Conservation (phyloP, 2,888 invertebrate species). For the Caenorhabditis becei region DNA sequence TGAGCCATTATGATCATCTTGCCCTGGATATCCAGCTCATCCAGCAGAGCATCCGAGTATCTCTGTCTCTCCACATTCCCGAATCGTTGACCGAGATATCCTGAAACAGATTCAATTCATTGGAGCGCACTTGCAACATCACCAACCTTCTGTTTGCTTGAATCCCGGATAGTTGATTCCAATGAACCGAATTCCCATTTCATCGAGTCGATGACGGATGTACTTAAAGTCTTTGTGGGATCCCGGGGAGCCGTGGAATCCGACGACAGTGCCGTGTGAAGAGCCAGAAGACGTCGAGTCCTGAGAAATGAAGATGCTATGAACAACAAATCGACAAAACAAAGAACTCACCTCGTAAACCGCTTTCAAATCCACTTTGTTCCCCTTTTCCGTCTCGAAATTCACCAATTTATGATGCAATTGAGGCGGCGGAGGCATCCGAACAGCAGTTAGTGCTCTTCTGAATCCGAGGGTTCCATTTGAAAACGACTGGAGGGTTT, state of each 20-base stretch:
- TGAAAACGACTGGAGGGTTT: neutral
- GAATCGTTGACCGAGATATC: slow-evolving; percentile 51
- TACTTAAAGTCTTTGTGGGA: slow-evolving; percentile 74
- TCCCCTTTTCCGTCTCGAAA: slow-evolving; percentile 37
- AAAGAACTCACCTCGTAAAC: slow-evolving; percentile 46
- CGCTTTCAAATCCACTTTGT: slow-evolving; percentile 29
- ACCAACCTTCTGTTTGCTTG: slow-evolving; percentile 28
- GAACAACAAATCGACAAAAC: no score
- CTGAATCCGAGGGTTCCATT: neutral
- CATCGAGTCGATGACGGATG: slow-evolving; percentile 59
- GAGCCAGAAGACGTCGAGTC: slow-evolving; percentile 66
- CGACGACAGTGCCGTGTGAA: slow-evolving; percentile 65
- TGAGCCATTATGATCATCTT: slow-evolving; percentile 65
- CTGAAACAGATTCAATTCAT: slow-evolving; percentile 1
- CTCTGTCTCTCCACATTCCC: slow-evolving; percentile 63
- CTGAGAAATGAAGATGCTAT: no score
- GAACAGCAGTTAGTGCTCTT: neutral
- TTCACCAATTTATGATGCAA: slow-evolving; percentile 25
- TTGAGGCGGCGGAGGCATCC: slow-evolving; percentile 2
- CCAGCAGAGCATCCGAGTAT: slow-evolving; percentile 62
- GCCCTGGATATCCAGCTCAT: slow-evolving; percentile 56
- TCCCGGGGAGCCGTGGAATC: slow-evolving; percentile 71
- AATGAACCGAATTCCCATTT: slow-evolving; percentile 68
- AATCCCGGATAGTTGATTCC: slow-evolving; percentile 74
- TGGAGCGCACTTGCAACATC: neutral